Base-by-base conservation (phyloP, 2,797 vertebrate species). In the Poecilia gillii region DNA sequence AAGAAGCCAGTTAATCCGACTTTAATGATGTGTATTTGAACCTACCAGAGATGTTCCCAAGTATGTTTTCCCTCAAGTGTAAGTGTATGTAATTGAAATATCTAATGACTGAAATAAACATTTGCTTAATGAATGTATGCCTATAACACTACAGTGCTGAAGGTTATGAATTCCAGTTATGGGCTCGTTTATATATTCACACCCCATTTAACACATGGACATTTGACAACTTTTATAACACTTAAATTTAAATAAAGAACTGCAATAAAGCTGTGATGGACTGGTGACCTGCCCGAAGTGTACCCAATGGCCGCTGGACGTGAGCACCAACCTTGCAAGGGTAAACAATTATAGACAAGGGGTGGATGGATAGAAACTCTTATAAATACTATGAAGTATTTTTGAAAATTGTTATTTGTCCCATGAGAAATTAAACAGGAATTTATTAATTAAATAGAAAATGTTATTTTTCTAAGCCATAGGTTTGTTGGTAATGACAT, bases 11-110 rank as follows among this genome's bases (percentile, higher is more conserved):
- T n/a, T 73, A 14, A 70, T 70, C 28, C 39, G 31, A 3, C 55
- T 76, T 80, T 79, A 41, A 68, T 36, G 33, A 20, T 66, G 36
- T 20, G 18, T 25, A 49, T 49, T 33, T 73, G 23, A 41, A 68
- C 23, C 36, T 25, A 41, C 20, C 36, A 41, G 64, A 41, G 23
- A 68, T 25, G 39, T 25, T 68, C 20, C 64, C 64, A 41, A 68
- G 9, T 68, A 23, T n/a, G 4, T 68, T 66, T 39, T 66, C 20
- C n/a, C 9, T 8, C 64, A 68, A 68, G 36, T 68, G 18, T 41
- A 68, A 39, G 20, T 41, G 64, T 39, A 41, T 43, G 11, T 25
- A 68, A 68, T 39, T 25, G 8, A 41, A 25, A 41, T 39, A 9
- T 68, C 18, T 68, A 11, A 39, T 39, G 18, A 0, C 18, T 41